phyloP scores from a whole-genome alignment of 2,797 vertebrate genomes.

The Parauchenoglanis punctatus region DNA sequence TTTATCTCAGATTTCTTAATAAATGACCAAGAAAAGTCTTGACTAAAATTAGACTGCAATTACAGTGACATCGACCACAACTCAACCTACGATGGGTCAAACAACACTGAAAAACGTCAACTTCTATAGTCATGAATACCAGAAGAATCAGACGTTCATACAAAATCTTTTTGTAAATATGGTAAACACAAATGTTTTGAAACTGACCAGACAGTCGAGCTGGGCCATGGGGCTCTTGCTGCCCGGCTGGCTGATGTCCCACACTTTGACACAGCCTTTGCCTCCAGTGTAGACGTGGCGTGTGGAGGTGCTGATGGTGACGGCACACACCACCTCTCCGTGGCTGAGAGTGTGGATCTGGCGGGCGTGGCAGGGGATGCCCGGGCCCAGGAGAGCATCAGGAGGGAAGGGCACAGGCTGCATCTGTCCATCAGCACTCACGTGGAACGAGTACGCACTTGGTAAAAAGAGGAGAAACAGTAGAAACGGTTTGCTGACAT shows the following conservation, averaged over 20 bases:
- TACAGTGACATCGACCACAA: neutral
- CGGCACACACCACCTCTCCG: conserved; percentile 86
- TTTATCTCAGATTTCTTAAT: neutral
- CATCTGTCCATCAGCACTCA: conserved; percentile 84
- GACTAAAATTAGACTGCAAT: neutral
- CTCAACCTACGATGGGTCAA: too few relatives aligned
- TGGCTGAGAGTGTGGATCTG: conserved; percentile 85
- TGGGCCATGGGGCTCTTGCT: conserved; percentile 96
- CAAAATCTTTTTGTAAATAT: neutral
- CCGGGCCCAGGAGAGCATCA: conserved; percentile 80
- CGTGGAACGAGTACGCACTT: conserved; percentile 83
- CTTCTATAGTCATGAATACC: neutral
- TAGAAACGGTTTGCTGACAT: neutral
- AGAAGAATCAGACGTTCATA: neutral
- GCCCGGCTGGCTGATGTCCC: conserved; percentile 96
- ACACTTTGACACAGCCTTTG: conserved; percentile 97
- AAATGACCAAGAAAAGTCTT: neutral
- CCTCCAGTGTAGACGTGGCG: conserved; percentile 94
- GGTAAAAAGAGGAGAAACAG: conserved; percentile 12
- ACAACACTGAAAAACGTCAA: neutral
- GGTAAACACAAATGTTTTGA: neutral
- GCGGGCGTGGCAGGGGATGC: conserved; percentile 81
- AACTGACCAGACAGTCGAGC: conserved; percentile 91
- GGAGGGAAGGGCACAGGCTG: conserved; percentile 83
- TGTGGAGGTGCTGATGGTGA: conserved; percentile 96